Conservation (phyloP, 2,797 vertebrate species). For the Alectoris magna region DNA sequence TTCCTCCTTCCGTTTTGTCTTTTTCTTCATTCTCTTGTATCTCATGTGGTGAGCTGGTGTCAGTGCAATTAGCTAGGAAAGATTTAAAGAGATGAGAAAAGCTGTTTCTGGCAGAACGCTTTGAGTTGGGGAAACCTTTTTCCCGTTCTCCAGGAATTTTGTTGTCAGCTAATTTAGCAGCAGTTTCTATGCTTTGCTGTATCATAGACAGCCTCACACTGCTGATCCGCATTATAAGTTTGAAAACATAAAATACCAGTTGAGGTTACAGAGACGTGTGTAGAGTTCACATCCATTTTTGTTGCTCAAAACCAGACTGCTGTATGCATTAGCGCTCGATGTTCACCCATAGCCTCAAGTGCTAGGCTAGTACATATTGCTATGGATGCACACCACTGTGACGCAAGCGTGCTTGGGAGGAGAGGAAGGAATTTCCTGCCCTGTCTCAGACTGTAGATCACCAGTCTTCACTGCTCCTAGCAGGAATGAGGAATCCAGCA, state of each 20-base stretch:
- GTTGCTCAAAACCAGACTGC: conserved; percentile 26
- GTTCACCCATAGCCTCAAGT: conserved; percentile 8
- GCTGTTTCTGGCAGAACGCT: neutral
- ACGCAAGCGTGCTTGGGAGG: neutral
- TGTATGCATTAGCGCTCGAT: neutral
- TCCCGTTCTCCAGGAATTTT: neutral
- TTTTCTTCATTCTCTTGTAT: neutral
- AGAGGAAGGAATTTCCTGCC: conserved; percentile 57
- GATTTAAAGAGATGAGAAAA: neutral
- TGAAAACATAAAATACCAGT: neutral
- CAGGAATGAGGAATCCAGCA: conserved; percentile 1
- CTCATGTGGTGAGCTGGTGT: neutral
- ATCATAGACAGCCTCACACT: neutral
- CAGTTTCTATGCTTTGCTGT: neutral
- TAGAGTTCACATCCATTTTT: neutral
- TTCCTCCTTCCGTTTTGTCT: neutral
- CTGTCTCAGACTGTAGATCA: neutral
- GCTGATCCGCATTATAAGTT: neutral
- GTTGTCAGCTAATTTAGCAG: neutral
- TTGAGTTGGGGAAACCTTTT: neutral
- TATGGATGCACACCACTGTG: neutral
- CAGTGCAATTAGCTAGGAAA: neutral
- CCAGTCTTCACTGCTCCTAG: conserved; percentile 23
- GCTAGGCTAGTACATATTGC: neutral
- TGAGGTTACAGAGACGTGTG: neutral